Evolutionary conservation across 2,797 vertebrate genomes (phyloP).

Genomic region (Tapera naevia): DNA sequence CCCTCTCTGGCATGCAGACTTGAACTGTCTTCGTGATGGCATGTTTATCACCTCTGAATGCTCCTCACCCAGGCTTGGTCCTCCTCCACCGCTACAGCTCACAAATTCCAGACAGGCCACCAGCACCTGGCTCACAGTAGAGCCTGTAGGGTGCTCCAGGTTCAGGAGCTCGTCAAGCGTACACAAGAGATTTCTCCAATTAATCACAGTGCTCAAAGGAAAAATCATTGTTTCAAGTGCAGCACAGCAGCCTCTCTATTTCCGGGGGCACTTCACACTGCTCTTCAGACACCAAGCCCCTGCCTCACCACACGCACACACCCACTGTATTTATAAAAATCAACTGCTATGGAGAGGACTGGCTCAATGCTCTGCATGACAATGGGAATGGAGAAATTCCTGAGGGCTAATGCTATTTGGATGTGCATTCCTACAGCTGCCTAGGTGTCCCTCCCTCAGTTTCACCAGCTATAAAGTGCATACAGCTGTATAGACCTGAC

Average conservation of each 20-base stretch:
- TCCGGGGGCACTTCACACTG: not conserved
- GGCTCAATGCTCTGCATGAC: not conserved
- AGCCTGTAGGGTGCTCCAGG: accelerated
- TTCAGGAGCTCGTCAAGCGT: not conserved
- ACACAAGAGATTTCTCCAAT: not conserved
- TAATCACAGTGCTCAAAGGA: not conserved
- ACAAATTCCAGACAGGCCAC: not conserved
- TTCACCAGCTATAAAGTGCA: not conserved
- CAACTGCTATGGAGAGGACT: not conserved
- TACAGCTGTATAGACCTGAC: not conserved
- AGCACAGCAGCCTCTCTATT: not conserved
- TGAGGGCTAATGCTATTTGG: accelerated
- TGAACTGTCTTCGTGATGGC: not conserved
- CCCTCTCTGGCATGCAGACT: not conserved
- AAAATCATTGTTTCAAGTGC: not conserved
- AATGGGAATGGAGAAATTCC: not conserved
- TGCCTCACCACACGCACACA: not conserved
- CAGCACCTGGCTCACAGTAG: not conserved
- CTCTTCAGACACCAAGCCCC: not conserved
- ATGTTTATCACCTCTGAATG: not conserved
- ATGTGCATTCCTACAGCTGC: not conserved
- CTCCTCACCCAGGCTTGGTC: not conserved
- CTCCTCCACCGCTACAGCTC: accelerated
- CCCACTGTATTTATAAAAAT: not conserved
- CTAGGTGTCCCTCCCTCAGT: not conserved